Evolutionary conservation across 2,888 invertebrate genomes (phyloP).

Genomic region (Thereva unica): DNA sequence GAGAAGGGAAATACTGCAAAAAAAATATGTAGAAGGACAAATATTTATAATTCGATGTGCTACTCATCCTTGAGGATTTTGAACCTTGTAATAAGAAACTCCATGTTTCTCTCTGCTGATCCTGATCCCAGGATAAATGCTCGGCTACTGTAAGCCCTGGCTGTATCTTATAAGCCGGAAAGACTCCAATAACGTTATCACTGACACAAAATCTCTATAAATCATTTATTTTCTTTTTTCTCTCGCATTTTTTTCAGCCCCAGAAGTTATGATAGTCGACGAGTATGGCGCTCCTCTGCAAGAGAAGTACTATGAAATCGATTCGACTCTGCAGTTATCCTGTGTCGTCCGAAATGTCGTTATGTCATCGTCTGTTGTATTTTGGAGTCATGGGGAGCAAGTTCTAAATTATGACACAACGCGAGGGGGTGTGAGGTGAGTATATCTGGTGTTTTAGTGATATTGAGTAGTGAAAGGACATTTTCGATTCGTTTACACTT

Average conservation of each 20-base stretch:
- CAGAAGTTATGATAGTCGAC: conserved; percentile 63
- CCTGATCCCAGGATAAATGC: too few species aligned
- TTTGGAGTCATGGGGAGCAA: conserved; percentile 61
- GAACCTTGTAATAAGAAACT: too few species aligned
- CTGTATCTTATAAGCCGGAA: not conserved
- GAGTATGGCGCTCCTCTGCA: conserved; percentile 61
- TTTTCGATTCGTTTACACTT: too few species aligned
- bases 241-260: conserved; percentile 54
- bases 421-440: conserved; percentile 61
- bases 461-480: too few species aligned
- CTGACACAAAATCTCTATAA: conserved; percentile 25
- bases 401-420: conserved; percentile 62
- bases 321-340: conserved; percentile 62
- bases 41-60: too few species aligned
- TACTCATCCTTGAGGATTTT: too few species aligned
- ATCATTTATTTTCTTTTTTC: conserved; percentile 17
- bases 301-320: conserved; percentile 63
- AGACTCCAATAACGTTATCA: conserved; percentile 25
- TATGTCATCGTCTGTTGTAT: conserved; percentile 61
- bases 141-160: too few species aligned
- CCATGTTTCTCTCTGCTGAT: too few species aligned
- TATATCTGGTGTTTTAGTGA: not conserved
- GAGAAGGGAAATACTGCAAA: too few species aligned
- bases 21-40: too few species aligned
- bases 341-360: conserved; percentile 62